phyloP scores from a whole-genome alignment of 2,113 vertebrate genomes.

The Orcinus orca region DNA sequence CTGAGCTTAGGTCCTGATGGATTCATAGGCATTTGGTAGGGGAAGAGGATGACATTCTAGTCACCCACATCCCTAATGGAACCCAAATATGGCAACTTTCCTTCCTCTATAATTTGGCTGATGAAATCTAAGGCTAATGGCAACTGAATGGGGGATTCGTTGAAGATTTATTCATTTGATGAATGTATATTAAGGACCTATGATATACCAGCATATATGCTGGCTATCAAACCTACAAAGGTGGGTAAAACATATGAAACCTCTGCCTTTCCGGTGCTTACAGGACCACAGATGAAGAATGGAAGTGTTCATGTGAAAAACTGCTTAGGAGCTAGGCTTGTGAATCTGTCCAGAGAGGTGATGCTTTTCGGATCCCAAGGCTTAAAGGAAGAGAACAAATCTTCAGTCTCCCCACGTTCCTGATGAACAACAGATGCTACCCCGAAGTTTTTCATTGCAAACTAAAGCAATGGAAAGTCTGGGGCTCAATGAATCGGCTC shows the following conservation, averaged over 20 bases:
- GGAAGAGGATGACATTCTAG: background rate
- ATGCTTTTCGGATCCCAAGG: conserved; percentile 52
- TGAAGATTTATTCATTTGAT: background rate
- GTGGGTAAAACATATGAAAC: background rate
- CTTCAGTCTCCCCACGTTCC: conserved; percentile 47
- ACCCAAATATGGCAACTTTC: background rate
- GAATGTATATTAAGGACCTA: background rate
- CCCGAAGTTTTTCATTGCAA: conserved; percentile 45
- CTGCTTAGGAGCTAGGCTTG: background rate
- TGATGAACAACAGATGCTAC: conserved; percentile 65
- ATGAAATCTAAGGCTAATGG: background rate
- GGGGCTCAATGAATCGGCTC: background rate
- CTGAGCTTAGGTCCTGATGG: too few relatives aligned
- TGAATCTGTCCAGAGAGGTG: conserved; percentile 53
- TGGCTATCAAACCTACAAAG: background rate
- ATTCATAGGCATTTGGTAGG: background rate
- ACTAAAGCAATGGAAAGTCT: conserved; percentile 9
- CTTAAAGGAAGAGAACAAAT: conserved; percentile 58
- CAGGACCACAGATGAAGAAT: background rate
- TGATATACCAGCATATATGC: background rate
- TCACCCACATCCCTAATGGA: background rate
- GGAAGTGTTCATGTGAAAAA: background rate
- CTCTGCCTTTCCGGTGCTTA: background rate
- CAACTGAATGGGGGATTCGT: background rate
- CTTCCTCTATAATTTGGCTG: background rate